Base-by-base conservation (phyloP, 2,888 invertebrate genomes). In the Campoplex nolae region DNA sequence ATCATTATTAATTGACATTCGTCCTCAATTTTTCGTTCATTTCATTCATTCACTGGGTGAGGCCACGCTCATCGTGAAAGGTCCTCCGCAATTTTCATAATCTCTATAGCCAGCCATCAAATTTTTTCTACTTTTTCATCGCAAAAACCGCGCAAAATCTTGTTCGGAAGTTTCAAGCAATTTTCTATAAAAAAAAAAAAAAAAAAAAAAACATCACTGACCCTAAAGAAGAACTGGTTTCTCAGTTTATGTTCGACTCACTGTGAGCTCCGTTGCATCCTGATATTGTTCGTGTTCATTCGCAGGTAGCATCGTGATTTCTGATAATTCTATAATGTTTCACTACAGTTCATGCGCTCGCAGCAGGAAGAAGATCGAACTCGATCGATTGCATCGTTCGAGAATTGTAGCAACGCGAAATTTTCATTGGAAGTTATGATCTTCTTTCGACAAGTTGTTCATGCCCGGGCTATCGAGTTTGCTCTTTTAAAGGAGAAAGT, bases 401-500 rank as follows among this genome's bases (percentile, higher is more conserved):
- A 23, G 68, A 54, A 83, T 3, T 51, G 70, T 13, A 58, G 32
- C 35, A 67, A 48, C 65, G 35, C 67, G 45, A 45, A 68, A n/a
- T 78, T 71, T 77, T 56, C 62, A 48, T 18, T 13, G 3, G 16
- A 42, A 68, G 9, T 54, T 18, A 38, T 56, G 16, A 23, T 56
- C 65, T 78, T 51, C 35, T 42, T 68, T 23, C 32, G 51, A 28
- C 71, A 32, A 62, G 32, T 62, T 28, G n/a, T 28, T 54, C 28
- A 54, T 54, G 54, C 23, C n/a, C 7, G 48, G 18, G 1, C 58
- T 51, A 83, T 70, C 68, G 73, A 16, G 38, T 80, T 80, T 32
- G 35, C 28, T 84, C 81, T 84, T 81, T 78, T 54, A 88, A 78
- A 84, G 88, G 88, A 89, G 89, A 89, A 89, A 89, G 89, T 89